Conservation (phyloP, 2,888 invertebrate species). For the Aricia artaxerxes region DNA sequence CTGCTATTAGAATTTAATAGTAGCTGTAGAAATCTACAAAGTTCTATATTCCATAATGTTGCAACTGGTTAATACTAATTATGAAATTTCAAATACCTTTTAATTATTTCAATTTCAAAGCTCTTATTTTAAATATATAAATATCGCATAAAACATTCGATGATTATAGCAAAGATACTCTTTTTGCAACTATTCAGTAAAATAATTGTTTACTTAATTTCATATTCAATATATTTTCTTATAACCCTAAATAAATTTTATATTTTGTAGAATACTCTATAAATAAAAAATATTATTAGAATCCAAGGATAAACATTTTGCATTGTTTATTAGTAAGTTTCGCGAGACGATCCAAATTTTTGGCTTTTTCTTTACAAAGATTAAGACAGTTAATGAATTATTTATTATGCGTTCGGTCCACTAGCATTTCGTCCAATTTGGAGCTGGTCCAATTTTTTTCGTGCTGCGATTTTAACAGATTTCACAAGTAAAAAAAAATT, state of each 20-base stretch:
- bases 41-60: neutral
- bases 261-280: too few relatives aligned
- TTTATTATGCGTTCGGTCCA: slow-evolving; percentile 18
- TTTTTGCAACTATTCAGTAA: neutral
- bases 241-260: too few relatives aligned
- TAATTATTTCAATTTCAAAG: neutral
- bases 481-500: slow-evolving; percentile 12
- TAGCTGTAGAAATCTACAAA: neutral
- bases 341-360: neutral
- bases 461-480: neutral
- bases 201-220: too few relatives aligned
- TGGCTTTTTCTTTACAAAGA: neutral
- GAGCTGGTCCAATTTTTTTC: slow-evolving; percentile 13
- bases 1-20: neutral
- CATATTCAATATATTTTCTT: too few relatives aligned
- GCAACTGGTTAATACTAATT: neutral
- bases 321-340: neutral
- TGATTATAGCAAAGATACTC: neutral
- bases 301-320: neutral
- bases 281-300: too few relatives aligned
- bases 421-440: slow-evolving; percentile 28
- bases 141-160: neutral
- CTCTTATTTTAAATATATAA: neutral
- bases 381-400: neutral
- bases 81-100: neutral